Evolutionary conservation across 2,888 invertebrate genomes (phyloP).

Genomic region (Hoplodrina ambigua): DNA sequence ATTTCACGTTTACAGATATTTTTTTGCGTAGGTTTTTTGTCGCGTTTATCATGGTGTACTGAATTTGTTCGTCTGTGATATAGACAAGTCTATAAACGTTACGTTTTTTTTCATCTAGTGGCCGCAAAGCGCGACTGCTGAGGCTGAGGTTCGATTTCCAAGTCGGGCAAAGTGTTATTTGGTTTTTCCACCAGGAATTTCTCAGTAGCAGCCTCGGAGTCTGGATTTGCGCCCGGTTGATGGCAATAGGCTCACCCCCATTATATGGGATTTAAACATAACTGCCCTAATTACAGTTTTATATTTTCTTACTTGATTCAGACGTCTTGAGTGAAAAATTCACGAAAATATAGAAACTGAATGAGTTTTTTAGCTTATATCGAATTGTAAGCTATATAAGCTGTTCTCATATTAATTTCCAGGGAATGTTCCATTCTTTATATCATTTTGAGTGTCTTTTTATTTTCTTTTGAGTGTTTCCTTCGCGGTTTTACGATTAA

Average conservation of each 20-base stretch:
- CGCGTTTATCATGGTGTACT: neutral
- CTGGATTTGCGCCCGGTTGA: too few species aligned
- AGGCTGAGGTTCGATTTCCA: too few species aligned
- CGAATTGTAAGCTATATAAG: constrained; percentile 42
- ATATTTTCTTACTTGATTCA: constrained; percentile 29
- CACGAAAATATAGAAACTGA: constrained; percentile 40
- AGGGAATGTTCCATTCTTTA: constrained; percentile 19
- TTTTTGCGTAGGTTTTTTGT: neutral
- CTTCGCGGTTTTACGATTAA: constrained; percentile 22
- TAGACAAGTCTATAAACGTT: too few species aligned
- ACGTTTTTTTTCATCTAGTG: too few species aligned
- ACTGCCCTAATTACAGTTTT: too few species aligned
- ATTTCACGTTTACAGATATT: constrained; percentile 2
- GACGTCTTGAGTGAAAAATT: constrained; percentile 36
- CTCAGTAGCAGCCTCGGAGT: too few species aligned
- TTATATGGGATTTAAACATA: too few species aligned
- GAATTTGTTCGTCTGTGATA: constrained; percentile 14
- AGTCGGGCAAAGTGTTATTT: too few species aligned
- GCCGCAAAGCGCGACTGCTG: too few species aligned
- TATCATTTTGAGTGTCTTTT: constrained; percentile 27
- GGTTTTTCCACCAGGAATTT: too few species aligned
- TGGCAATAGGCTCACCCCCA: too few species aligned
- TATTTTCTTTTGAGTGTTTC: constrained; percentile 34
- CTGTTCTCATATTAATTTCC: constrained; percentile 39
- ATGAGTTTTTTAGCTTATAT: constrained; percentile 38